These are phyloP conservation scores for Chrysolina oricalcia DNA, from an alignment of 2,888 invertebrate genomes.

Conservation along the genomic window DNA sequence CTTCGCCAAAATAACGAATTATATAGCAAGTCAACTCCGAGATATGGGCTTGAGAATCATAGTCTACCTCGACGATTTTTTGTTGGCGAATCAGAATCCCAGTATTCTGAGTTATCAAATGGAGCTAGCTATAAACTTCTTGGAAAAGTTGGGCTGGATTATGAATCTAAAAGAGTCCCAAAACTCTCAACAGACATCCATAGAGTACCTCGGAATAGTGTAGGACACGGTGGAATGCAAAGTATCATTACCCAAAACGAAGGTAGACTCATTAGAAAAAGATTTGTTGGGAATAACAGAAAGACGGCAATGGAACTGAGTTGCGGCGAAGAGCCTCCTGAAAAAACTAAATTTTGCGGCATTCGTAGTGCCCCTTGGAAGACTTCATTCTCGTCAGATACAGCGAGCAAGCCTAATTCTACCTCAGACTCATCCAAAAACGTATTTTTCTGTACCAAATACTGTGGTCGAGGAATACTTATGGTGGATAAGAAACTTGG, in stretches of 20 bases:
- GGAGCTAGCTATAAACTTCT: background rate
- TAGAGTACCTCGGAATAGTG: too few relatives aligned
- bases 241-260: too few relatives aligned
- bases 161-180: background rate
- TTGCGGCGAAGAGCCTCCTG: too few relatives aligned
- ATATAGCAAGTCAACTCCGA: background rate
- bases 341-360: too few relatives aligned
- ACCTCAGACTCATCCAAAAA: conserved; percentile 7
- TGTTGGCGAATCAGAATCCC: too few relatives aligned
- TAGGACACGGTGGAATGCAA: too few relatives aligned
- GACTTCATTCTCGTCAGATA: background rate
- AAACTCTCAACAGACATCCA: background rate
- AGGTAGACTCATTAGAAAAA: too few relatives aligned
- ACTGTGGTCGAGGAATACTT: background rate
- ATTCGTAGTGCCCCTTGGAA: too few relatives aligned
- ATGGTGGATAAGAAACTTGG: background rate
- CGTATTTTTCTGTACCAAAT: background rate
- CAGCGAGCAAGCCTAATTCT: conserved; percentile 12
- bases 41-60: too few relatives aligned
- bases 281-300: too few relatives aligned
- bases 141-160: background rate
- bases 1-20: background rate
- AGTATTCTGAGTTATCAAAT: background rate
- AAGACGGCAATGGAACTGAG: too few relatives aligned
- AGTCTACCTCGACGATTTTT: too few relatives aligned